Base-by-base conservation (phyloP, 1,140 invertebrate genomes). In the Drosophila azteca region DNA sequence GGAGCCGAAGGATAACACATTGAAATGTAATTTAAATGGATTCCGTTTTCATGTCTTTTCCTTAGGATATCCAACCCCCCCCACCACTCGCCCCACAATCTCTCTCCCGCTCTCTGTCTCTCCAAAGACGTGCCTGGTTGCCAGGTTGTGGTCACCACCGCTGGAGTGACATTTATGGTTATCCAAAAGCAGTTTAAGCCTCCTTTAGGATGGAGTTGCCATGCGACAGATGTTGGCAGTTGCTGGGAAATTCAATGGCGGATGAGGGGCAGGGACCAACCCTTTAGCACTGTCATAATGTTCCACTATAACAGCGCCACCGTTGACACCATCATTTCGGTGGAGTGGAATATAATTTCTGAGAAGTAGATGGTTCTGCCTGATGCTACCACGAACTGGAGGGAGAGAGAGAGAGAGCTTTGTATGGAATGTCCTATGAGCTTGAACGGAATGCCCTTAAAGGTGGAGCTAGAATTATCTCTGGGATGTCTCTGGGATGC, bases 1-100 rank as follows among this genome's bases (percentile, higher is more conserved):
- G 17, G 2, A 9, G 15, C 45, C 15, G 7, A 15, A 48, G 29
- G 13, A 49, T 22, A 50, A 17, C 35, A 43, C 66, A 69, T 68
- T 69, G 67, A 69, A 69, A 69, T 69, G 52, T 69, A 69, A 69
- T 69, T 69, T 69, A 58, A 69, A 69, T 69, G 65, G 65, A 69
- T 58, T 69, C 67, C 67, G 26, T 29, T 24, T 64, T 44, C 53
- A 46, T 64, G 29, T 59, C 51, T 41, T 53, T 11, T 13, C 31
- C 51, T 24, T 20, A 17, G n/a, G 24, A 24, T 31, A 43, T 15
- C 69, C 31, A 35, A 11, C 31, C 3, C 3, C 3, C 3, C 9
- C 35, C 35, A 39, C 35, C 11, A 39, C 24, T 4, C 24, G 3
- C 24, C 24, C 24, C 24, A 24, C 3, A 2, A 24, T 3, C 24